Conservation (phyloP, 2,113 vertebrate species). For the Cololabis saira region DNA sequence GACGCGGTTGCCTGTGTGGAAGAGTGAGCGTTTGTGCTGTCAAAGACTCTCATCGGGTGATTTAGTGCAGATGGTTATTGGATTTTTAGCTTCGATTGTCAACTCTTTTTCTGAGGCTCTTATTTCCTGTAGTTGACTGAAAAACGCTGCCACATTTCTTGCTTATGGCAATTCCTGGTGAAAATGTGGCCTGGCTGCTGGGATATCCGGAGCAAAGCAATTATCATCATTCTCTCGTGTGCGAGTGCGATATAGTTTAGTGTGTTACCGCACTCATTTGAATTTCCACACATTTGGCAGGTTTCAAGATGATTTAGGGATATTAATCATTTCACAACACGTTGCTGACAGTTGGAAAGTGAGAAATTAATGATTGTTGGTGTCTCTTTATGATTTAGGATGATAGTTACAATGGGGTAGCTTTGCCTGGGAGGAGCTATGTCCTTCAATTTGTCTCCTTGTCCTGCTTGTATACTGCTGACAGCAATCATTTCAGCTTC, state of each 20-base stretch:
- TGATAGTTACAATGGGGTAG: too few relatives aligned
- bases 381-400: background rate
- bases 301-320: slow-evolving; percentile 30
- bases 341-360: slow-evolving; percentile 12
- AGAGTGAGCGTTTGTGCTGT: background rate
- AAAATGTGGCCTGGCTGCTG: slow-evolving; percentile 57
- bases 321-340: slow-evolving; percentile 26
- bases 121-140: slow-evolving; percentile 1
- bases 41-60: background rate
- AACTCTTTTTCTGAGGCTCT: background rate
- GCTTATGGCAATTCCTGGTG: slow-evolving; percentile 32
- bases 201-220: slow-evolving; percentile 75
- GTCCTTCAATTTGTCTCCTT: slow-evolving; percentile 47
- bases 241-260: slow-evolving; percentile 14
- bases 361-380: background rate
- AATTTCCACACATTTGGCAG: slow-evolving; percentile 54
- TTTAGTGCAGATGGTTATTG: slow-evolving; percentile 1
- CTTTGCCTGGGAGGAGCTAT: too few relatives aligned
- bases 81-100: background rate
- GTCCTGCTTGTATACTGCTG: too few relatives aligned
- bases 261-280: slow-evolving; percentile 57
- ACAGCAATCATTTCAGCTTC: too few relatives aligned
- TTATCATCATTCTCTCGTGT: slow-evolving; percentile 76
- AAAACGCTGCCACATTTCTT: slow-evolving; percentile 31
- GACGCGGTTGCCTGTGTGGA: background rate